Evolutionary conservation across 2,888 invertebrate species (phyloP).

Genomic region (Aradus depressus): DNA sequence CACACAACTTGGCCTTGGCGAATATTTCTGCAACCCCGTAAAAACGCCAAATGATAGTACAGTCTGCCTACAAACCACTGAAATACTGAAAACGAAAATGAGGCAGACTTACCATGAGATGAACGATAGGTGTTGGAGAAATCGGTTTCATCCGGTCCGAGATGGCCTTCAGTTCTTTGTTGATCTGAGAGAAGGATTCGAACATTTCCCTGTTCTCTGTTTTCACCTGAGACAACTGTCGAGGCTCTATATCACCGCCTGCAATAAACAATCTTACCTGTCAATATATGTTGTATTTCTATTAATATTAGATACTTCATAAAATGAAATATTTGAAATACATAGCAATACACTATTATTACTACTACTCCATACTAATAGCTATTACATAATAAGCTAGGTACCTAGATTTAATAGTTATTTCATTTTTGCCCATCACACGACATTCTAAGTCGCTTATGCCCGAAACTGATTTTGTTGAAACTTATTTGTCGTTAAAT

Average conservation of each 20-base stretch:
- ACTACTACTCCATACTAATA: neutral
- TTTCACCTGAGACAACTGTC: constrained; percentile 22
- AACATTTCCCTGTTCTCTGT: constrained; percentile 53
- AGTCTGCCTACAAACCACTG: too few species aligned
- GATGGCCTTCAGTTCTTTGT: constrained; percentile 48
- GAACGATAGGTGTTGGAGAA: constrained; percentile 23
- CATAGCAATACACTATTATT: too few species aligned
- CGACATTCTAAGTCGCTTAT: neutral
- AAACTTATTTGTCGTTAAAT: too few species aligned
- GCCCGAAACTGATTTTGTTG: too few species aligned
- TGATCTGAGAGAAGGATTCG: constrained; percentile 51
- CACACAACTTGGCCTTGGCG: neutral
- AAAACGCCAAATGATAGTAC: too few species aligned
- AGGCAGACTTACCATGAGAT: constrained; percentile 21
- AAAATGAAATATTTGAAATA: too few species aligned
- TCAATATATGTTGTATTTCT: too few species aligned
- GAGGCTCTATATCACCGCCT: constrained; percentile 21
- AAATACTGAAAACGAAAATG: too few species aligned
- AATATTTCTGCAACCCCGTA: neutral
- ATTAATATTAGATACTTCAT: too few species aligned
- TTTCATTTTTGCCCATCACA: neutral
- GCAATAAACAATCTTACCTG: too few species aligned
- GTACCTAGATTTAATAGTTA: neutral
- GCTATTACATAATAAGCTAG: neutral
- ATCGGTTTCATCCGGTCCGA: constrained; percentile 33